Conservation (phyloP, 2,113 vertebrate species). For the Nannobrachium achirus region DNA sequence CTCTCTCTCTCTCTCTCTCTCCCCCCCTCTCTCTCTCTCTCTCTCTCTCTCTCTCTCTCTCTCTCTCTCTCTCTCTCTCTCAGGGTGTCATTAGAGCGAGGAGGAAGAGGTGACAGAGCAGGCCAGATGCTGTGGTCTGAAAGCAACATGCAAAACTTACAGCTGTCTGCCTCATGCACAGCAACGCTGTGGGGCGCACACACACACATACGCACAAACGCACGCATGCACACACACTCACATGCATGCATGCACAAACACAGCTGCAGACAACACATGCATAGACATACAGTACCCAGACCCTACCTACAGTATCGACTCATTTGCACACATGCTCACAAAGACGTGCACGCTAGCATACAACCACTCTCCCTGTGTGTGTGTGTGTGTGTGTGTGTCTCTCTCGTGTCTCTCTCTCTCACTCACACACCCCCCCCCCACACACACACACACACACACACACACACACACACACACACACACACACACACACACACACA, state of each 20-base stretch:
- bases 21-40: not conserved
- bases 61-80: conserved; percentile 9
- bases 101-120: conserved; percentile 42
- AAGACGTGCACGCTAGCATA: no score
- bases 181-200: not conserved
- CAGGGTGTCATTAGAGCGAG: not conserved
- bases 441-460: no score
- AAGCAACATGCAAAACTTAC: conserved; percentile 56
- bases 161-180: conserved; percentile 31
- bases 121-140: conserved; percentile 58
- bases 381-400: no score
- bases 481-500: not conserved
- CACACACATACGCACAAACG: not conserved
- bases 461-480: no score
- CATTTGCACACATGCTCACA: no score
- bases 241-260: not conserved
- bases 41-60: conserved; percentile 7
- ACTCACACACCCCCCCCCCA: no score
- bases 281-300: no score
- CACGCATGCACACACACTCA: not conserved
- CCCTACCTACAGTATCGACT: no score
- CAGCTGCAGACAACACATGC: no score
- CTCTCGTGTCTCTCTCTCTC: no score
- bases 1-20: not conserved
- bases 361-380: no score